Base-by-base conservation (phyloP, 2,888 invertebrate species). In the Rhopalosiphum nymphaeae region DNA sequence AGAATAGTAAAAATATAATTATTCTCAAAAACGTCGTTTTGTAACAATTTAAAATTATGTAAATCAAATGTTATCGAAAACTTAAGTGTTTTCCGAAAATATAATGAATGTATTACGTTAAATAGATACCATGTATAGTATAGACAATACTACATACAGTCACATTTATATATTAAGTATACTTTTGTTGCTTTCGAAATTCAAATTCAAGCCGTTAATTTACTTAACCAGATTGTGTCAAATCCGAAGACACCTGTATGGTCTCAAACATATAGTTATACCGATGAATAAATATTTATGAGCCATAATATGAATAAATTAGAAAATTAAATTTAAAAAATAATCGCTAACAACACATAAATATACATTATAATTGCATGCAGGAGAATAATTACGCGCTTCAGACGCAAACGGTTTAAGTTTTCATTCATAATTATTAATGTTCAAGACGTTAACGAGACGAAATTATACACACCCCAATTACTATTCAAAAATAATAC, bases 371-470 rank as follows among this genome's bases (percentile, higher is more conserved):
- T 56, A 57, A 89, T 89, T 42, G 42, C 42, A 78, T 78, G 36
- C 36, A 78, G 36, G 36, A 25, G 36, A 78, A 78, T 78, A 78
- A 78, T 78, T 78, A 78, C 78, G 78, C 42, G 56, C 29, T 57
- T 26, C 46, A 44, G 36, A 49, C 25, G 26, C 26, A 13, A 21
- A 16, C 26, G 29, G 29, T 46, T 67, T 26, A 13, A 67, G 44
- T 90, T 84, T 90, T 84, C 84, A 42, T 91, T 91, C 84, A 84
- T 85, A 21, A 84, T 84, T 91, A 91, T 91, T 84, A 53, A 91
- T 56, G 91, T 53, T 91, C 53, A 4, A 42, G 29, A 61, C 46
- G n/a, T 46, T 67, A 61, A 90, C 90, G n/a, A 89, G 90, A 53
- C 56, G 13, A 84, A 84, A 91, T 53, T 84, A 53, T 36, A 91